Base-by-base conservation (phyloP, 37 sponge, comb jelly and placozoan genomes). In the Aplysina aerophoba region DNA sequence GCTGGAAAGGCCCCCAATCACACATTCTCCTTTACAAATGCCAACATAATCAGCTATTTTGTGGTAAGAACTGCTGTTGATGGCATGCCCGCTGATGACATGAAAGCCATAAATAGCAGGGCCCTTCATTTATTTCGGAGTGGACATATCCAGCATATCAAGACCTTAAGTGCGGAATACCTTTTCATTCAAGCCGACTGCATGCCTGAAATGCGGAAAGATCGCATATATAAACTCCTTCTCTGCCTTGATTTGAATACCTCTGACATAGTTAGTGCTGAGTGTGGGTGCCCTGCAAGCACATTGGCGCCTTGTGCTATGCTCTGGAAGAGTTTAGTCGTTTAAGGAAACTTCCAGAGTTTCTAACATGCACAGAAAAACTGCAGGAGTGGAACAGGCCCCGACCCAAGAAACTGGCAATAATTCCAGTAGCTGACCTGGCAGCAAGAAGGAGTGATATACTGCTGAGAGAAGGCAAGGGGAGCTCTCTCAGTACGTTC, bases 231-330 rank as follows among this genome's bases (percentile, higher is more conserved):
- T 38, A 80, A 80, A 25, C 22, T 86, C 6, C 53, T 24, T 28
- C 22, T 84, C 44, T 41, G 21, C 14, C 54, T 84, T 21, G 58
- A 80, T 31, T 35, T 17, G n/a, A 28, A 35, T 25, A 67, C 35
- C 25, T 80, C n/a, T 2, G 59, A 84, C 57, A 85, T 89, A 24
- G 15, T 60, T 56, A 63, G 83, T 74, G 83, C 86, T 59, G 55
- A 72, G 53, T 90, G 90, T 90, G 77, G 83, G 31, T 90, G 90
- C 55, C 83, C 90, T 85, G 90, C 77, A 85, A 82, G 55, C 89
- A 89, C 63, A 85, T 89, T 59, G 90, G 60, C 27, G 90, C 90
- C 28, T 28, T 87, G 41, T 87, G 88, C 44, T 82, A 87, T 82
- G 59, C 62, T 28, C 25, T 85, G 21, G 85, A 36, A 0, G 74